Evolutionary conservation across 2,888 invertebrate genomes (phyloP), one percentile per base, ranked within the genome.

Genomic region (Tenodera sinensis): DNA sequence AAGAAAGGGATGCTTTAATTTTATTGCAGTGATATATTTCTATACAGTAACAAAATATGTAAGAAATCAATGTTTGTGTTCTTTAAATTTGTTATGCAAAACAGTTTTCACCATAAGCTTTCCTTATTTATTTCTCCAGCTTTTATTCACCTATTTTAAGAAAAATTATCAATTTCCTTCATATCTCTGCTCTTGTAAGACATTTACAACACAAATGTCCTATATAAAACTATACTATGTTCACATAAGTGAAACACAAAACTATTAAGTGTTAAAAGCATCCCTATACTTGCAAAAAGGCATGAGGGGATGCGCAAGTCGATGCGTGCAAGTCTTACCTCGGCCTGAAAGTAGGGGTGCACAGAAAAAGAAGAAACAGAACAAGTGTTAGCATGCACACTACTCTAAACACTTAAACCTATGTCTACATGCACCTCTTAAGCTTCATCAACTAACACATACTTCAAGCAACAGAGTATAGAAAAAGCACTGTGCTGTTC

Each of bases 341-440:
- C 90, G 84, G 90, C 90, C 90, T 90, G 89, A 86, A 87, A 71
- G 83, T 81, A 82, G 87, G 81, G 83, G 54, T 88, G 90, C 89
- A 88, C 86, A 84, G 83, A 85, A 89, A 85, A 89, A 90, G 89
- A 90, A 90, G 89, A 90, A 87, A 90, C 34, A 89, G 28, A 71
- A 88, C 83, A 84, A 82, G 30, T 87, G 81, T 88, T 89, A 87
- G 83, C 87, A 86, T 83, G 89, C 88, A 83, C 83, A 27, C 15
- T 83, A n/a, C 87, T 87, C 28, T 30, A 28, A 84, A 84, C 84
- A 84, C 42, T 34, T 84, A 84, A 84, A 42, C n/a, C 42, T 34
- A 34, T 71, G 54, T 25, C 54, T 71, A 71, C 54, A 71, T 71
- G 54, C 54, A 71, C 42, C 83, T 30, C 20, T 27, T n/a, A 30